Conservation (phyloP, 92 coral and sea anemone species). For the Virgularia gustaviana region DNA sequence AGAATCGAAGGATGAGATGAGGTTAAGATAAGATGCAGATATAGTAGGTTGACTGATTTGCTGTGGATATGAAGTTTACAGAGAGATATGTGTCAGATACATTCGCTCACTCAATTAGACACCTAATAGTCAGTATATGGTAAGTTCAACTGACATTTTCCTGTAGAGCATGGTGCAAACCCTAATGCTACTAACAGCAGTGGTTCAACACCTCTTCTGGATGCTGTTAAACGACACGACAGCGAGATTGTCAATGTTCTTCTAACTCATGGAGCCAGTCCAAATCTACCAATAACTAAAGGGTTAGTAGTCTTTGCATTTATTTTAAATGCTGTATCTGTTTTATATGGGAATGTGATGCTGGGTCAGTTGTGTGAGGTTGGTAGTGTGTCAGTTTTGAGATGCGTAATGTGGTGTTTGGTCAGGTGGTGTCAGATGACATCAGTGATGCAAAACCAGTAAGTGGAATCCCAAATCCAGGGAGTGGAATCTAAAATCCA, state of each 20-base stretch:
- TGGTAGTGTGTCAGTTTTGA: no score
- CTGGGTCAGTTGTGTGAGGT: no score
- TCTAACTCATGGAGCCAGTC: constrained; percentile 69
- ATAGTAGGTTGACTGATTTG: no score
- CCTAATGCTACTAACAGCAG: constrained; percentile 61
- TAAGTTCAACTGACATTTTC: not conserved
- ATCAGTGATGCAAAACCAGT: no score
- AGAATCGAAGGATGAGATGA: no score
- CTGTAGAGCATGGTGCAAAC: constrained; percentile 66
- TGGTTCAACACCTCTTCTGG: constrained; percentile 84
- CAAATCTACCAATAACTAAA: not conserved
- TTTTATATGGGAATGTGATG: no score
- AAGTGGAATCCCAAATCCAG: no score
- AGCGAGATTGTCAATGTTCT: constrained; percentile 56
- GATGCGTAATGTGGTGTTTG: no score
- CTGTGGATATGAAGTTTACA: not conserved
- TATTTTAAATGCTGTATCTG: not conserved
- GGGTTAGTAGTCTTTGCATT: not conserved
- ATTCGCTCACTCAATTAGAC: not conserved
- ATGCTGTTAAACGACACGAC: constrained; percentile 84
- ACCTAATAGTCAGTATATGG: no score
- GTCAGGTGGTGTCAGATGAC: no score
- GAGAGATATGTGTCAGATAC: not conserved
- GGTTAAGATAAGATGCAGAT: no score
- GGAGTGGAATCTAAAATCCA: no score